These are phyloP conservation scores for Lepidocyrtoides sp. DNA, from an alignment of 2,888 invertebrate species.

Conservation along the genomic window DNA sequence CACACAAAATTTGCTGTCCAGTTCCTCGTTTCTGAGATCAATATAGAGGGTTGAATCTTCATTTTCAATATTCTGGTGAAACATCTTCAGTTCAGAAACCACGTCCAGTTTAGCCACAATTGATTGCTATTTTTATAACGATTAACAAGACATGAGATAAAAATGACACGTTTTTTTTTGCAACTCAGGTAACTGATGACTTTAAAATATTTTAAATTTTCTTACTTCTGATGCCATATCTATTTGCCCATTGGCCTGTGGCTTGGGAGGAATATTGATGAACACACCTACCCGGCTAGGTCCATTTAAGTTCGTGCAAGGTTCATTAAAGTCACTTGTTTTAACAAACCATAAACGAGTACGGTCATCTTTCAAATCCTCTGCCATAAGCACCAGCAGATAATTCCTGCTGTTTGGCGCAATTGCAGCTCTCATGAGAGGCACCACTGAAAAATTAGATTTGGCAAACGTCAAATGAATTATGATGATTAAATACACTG, in stretches of 20 bases:
- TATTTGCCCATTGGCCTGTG: too few relatives aligned
- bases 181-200: too few relatives aligned
- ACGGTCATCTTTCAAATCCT: background rate
- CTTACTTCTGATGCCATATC: too few relatives aligned
- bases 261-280: background rate
- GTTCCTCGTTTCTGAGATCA: background rate
- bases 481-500: too few relatives aligned
- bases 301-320: background rate
- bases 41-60: too few relatives aligned
- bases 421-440: background rate
- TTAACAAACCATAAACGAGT: slow-evolving; percentile 21
- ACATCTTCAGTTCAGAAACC: background rate
- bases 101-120: background rate
- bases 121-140: too few relatives aligned
- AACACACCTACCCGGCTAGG: background rate
- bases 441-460: background rate
- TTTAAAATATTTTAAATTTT: background rate
- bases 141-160: background rate
- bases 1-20: background rate
- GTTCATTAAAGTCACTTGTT: too few relatives aligned
- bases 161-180: background rate
- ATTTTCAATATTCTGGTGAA: too few relatives aligned
- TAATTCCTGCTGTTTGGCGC: too few relatives aligned
- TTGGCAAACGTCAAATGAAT: too few relatives aligned
- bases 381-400: too few relatives aligned